Conservation (phyloP, 2,797 vertebrate species). For the Diplodus puntazzo region DNA sequence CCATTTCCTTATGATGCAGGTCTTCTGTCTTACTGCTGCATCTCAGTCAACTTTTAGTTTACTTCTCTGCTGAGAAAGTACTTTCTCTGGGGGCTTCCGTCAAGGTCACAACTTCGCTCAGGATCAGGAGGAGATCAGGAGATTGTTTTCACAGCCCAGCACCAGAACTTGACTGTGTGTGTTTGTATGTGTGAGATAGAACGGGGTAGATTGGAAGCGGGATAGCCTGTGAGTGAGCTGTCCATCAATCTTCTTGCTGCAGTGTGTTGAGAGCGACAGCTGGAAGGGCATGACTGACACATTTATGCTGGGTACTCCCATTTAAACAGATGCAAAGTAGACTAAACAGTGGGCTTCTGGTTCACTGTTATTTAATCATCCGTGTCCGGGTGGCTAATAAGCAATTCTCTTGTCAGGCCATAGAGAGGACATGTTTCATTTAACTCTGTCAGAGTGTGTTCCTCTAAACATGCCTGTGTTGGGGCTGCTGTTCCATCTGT, state of each 20-base stretch:
- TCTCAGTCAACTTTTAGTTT: background rate
- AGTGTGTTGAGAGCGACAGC: slow-evolving; percentile 52
- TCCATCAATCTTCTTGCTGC: slow-evolving; percentile 53
- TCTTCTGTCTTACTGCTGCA: slow-evolving; percentile 1
- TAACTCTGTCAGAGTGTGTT: slow-evolving; percentile 59
- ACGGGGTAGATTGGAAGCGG: slow-evolving; percentile 40
- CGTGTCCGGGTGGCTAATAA: slow-evolving; percentile 59
- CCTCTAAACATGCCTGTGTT: slow-evolving; percentile 47
- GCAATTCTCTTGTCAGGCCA: slow-evolving; percentile 48
- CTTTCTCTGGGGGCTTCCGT: slow-evolving; percentile 35
- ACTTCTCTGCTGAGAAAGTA: slow-evolving; percentile 7
- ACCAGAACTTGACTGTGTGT: slow-evolving; percentile 35
- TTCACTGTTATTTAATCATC: slow-evolving; percentile 61
- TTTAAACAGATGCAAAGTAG: slow-evolving; percentile 57
- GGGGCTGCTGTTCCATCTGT: slow-evolving; percentile 46
- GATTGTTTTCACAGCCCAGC: slow-evolving; percentile 47
- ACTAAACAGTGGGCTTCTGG: slow-evolving; percentile 30
- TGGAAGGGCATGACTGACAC: slow-evolving; percentile 45
- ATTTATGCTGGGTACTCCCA: slow-evolving; percentile 35
- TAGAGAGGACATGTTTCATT: slow-evolving; percentile 64
- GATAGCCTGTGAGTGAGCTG: slow-evolving; percentile 43
- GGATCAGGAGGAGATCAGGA: too few relatives aligned
- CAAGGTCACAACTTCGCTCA: slow-evolving; percentile 35
- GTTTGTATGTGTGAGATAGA: slow-evolving; percentile 40
- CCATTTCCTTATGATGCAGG: slow-evolving; percentile 4